Base-by-base conservation (phyloP, 1,140 invertebrate species). In the Charaxes varanes region DNA sequence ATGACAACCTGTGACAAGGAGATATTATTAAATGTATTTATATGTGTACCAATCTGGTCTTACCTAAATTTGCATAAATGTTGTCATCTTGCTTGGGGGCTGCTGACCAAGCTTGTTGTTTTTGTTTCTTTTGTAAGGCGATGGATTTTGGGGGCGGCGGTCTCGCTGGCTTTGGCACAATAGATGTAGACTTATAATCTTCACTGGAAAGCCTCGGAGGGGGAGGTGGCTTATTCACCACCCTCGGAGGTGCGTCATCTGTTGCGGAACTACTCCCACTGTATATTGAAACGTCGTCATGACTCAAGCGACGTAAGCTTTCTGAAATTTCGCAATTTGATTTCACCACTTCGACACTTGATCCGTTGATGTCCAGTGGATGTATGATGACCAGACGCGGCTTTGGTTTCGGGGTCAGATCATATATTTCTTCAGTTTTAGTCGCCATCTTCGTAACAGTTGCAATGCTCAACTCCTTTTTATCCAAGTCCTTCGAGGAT, bases 331-430 rank as follows among this genome's bases (percentile, higher is more conserved):
- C 78, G 41, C 80, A 77, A 55, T 89, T 88, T 26, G 87, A 87
- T 55, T 89, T 88, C 21, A 94, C 86, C 1, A 94, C 92, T 62
- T 94, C 91, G 0, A 94, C 92, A 11, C 84, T 90, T 2, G 90
- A 89, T 6, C 91, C 91, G 70, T 94, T 93, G 8, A 95, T 85
- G 53, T 96, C 93, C 33, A 93, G 82, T 6, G 94, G 94, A 87
- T 96, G 94, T 48, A 96, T 93, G 30, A 96, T 96, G 24, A 95
- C 92, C 5, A 94, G 79, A 10, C 92, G 85, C 0, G 91, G 90
- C 60, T 92, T 91, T 0, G 88, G 87, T 57, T 81, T 80, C 6
- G 79, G 84, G 21, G 80, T 73, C 32, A 78, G 84, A 42, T 89
- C 88, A 22, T 87, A 85, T 15, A 88, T 85, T 27, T 86, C 82